Conservation (phyloP, 2,888 invertebrate species). For the Protophormia terraenovae region DNA sequence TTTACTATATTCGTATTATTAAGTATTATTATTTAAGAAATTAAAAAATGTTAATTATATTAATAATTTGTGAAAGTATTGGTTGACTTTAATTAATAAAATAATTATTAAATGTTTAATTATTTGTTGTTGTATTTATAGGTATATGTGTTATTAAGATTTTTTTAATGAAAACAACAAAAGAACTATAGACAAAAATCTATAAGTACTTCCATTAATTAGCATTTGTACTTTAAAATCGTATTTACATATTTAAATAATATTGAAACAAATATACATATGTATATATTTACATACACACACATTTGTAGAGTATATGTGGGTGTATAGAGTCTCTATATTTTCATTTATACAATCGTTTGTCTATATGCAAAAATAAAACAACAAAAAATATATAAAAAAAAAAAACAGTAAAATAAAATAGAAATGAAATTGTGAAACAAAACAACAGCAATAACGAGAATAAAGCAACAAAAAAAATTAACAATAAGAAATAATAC, state of each 20-base stretch:
- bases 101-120: no score
- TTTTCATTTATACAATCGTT: conserved; percentile 29
- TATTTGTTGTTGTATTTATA: no score
- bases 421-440: conserved; percentile 33
- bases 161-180: not conserved
- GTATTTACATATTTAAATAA: conserved; percentile 55
- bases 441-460: conserved; percentile 34
- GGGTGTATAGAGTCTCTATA: not conserved
- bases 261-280: not conserved
- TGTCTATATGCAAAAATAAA: conserved; percentile 39
- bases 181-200: not conserved
- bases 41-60: no score
- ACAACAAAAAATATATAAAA: no score
- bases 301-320: not conserved
- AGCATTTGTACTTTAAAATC: conserved; percentile 54
- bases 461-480: not conserved
- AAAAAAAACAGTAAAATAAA: not conserved
- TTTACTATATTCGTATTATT: no score
- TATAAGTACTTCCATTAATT: conserved; percentile 47
- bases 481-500: conserved; percentile 73
- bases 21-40: no score
- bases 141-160: no score
- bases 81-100: no score
- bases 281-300: not conserved
- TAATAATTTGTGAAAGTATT: no score